These are phyloP conservation scores for Odocoileus virginianus DNA, from an alignment of 2,113 vertebrate species.

Conservation along the genomic window DNA sequence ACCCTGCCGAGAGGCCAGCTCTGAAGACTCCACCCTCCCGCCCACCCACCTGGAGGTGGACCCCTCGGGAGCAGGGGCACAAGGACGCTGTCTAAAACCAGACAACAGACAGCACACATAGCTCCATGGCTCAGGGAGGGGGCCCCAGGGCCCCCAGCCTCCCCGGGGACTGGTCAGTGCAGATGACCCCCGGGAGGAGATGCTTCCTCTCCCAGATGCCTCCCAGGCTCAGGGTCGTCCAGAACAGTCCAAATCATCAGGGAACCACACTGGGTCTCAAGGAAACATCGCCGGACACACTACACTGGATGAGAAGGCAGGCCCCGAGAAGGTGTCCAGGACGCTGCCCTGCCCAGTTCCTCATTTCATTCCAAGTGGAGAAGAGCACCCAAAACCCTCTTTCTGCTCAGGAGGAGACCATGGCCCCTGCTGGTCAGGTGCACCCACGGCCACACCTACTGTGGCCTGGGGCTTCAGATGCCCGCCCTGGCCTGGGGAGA, in stretches of 20 bases:
- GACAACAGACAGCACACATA: fast-evolving
- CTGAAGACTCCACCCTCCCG: not conserved
- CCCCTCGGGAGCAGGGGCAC: fast-evolving
- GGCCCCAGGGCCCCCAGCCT: fast-evolving
- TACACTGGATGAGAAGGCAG: not conserved
- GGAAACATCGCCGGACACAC: not conserved
- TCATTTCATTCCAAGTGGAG: not conserved
- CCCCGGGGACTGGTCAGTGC: too few species aligned
- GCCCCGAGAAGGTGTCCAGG: not conserved
- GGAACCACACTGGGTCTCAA: not conserved
- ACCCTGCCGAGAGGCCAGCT: not conserved
- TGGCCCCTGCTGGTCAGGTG: not conserved
- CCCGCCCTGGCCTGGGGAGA: not conserved
- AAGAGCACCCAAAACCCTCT: not conserved
- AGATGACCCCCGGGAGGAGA: not conserved
- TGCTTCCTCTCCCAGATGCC: not conserved
- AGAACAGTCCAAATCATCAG: not conserved
- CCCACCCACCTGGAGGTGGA: not conserved
- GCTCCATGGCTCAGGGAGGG: not conserved
- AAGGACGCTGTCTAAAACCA: not conserved
- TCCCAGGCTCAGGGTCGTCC: not conserved
- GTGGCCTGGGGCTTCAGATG: not conserved
- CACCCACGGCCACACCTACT: not conserved
- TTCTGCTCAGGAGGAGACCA: too few species aligned
- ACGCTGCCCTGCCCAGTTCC: not conserved